Percentiles rank a stretch among this genome's conserved stretches.
phyloP scores from a whole-genome alignment of 2,113 vertebrate species.

The Myrmophylax atrothorax region DNA sequence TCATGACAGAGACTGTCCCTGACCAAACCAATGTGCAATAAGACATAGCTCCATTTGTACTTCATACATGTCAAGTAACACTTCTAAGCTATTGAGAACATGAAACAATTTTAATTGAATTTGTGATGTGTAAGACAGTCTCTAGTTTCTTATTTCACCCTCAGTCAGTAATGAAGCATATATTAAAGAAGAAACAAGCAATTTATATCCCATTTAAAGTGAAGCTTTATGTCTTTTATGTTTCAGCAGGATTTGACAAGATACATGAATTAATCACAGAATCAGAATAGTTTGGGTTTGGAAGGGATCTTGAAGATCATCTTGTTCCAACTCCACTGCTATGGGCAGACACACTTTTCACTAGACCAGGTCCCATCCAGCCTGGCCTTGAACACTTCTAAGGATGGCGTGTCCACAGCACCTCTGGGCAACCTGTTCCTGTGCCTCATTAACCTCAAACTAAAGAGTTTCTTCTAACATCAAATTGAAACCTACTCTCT shows the following conservation, averaged over 20 bases:
- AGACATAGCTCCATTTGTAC: accelerated
- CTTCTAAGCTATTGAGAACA: not conserved
- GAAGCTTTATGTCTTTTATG: not conserved
- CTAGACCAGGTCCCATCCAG: not conserved
- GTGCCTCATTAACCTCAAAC: not conserved
- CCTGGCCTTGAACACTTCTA: not conserved
- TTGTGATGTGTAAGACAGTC: not conserved
- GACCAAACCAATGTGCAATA: not conserved
- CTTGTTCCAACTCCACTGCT: not conserved
- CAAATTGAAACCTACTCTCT: not conserved
- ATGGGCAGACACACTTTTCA: not conserved
- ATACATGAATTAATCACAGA: not conserved
- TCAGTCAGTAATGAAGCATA: not conserved
- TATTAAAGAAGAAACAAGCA: not conserved
- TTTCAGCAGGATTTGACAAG: not conserved
- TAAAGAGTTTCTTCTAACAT: not conserved
- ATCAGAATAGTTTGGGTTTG: not conserved
- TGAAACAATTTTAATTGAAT: not conserved
- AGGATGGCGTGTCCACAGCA: not conserved
- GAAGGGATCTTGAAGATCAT: not conserved
- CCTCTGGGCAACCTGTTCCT: not conserved
- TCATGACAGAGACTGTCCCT: not conserved
- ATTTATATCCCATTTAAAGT: not conserved
- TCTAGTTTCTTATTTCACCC: not conserved
- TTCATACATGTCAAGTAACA: not conserved